Base-by-base conservation (phyloP, 1,140 invertebrate species). In the Drosophila parabipectinata region DNA sequence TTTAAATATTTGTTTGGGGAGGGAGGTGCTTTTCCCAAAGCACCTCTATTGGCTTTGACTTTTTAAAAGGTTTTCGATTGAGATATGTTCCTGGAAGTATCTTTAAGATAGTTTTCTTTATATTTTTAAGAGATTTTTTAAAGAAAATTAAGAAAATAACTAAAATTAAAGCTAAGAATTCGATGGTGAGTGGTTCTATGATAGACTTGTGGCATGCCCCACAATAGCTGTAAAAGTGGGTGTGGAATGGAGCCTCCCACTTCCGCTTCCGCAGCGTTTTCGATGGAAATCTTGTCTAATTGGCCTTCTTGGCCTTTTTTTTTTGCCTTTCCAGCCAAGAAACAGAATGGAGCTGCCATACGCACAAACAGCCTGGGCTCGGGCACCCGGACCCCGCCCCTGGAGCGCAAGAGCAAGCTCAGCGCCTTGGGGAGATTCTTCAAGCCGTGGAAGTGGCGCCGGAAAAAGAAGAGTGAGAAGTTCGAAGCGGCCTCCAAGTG, bases 371-470 rank as follows among this genome's bases (percentile, higher is more conserved):
- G 96, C 93, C 92, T 97, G 92, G 96, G 96, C 48, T 96, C 96
- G 58, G 95, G 96, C 54, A 93, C 93, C 39, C 93, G 96, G 78
- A 97, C 96, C 69, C 97, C 96, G 79, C 95, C 95, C 74, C 94
- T 95, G 63, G 97, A 96, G 93, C 94, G 96, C 74, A 98, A 98
- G 92, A 98, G 97, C 88, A 98, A 98, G 92, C 96, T 99, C 92
- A 97, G 97, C 32, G 96, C 97, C 48, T 94, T 99, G 89, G 97
- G 98, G 77, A 96, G 97, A 93, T 95, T 99, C 82, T 98, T 99
- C 92, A 98, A 98, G 93, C 98, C 98, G 4, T 99, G 98, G 98
- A 99, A 99, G 93, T 99, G 98, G 98, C 98, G 98, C 93, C 95
- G 98, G 93, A 98, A 98, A 96, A 98, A 98, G 95, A 99, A 99